A percentile compares a stretch with the other conserved stretches of the same genome.
phyloP scores from a whole-genome alignment of 2,888 invertebrate genomes.

The Sicus ferrugineus region DNA sequence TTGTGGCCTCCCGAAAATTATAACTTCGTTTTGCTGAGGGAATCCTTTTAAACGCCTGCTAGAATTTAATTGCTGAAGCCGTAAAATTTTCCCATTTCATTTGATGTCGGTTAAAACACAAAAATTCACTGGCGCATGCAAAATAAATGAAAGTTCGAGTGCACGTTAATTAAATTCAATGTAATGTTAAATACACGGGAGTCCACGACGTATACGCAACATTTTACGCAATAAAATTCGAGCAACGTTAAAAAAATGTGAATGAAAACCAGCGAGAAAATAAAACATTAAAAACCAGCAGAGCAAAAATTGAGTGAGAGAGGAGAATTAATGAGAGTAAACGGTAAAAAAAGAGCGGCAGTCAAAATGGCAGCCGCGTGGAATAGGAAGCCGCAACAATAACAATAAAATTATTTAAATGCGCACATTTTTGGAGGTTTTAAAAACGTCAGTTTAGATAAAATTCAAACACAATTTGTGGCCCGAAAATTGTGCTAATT shows the following conservation, averaged over 20 bases:
- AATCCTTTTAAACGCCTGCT: too few species aligned
- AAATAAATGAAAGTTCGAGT: too few species aligned
- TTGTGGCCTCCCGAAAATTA: too few species aligned
- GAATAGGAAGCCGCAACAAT: constrained; percentile 1
- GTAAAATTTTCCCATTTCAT: too few species aligned
- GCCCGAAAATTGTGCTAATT: background rate
- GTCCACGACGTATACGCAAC: constrained; percentile 13
- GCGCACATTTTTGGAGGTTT: background rate
- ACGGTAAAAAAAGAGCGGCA: background rate
- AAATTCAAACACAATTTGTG: background rate
- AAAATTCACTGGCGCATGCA: too few species aligned
- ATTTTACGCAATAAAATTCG: constrained; percentile 13
- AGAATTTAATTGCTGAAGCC: too few species aligned
- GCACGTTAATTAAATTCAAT: background rate
- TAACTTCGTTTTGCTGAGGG: too few species aligned
- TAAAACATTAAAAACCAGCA: background rate
- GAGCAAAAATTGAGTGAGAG: background rate
- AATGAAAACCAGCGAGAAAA: background rate
- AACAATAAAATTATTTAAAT: constrained; percentile 17
- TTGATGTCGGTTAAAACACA: too few species aligned
- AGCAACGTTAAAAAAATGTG: background rate
- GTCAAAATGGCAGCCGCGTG: background rate
- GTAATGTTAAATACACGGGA: background rate
- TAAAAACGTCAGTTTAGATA: background rate
- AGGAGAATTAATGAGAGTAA: background rate